Evolutionary conservation across 1,140 invertebrate species (phyloP).

Genomic region (Stenopsyche tienmushanensis): DNA sequence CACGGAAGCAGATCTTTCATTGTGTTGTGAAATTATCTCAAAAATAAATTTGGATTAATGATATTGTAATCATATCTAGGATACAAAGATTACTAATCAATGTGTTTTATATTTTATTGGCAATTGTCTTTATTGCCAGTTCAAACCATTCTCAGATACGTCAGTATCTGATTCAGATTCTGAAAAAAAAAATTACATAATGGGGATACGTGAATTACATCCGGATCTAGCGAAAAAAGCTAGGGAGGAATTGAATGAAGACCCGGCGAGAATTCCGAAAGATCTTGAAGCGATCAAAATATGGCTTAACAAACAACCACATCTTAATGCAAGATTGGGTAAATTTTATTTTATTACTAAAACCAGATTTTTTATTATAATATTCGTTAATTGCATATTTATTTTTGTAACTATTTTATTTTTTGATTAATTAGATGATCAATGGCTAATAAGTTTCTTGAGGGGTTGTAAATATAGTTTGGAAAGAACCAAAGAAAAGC

Average conservation of each 20-base stretch:
- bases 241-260: conserved; percentile 48
- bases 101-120: no score
- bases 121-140: no score
- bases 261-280: conserved; percentile 42
- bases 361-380: not conserved
- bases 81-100: no score
- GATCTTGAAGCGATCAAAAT: conserved; percentile 67
- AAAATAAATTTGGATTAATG: no score
- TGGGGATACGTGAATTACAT: conserved; percentile 47
- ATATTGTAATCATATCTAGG: no score
- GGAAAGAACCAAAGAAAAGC: conserved; percentile 77
- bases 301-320: conserved; percentile 72
- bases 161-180: no score
- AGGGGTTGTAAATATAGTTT: conserved; percentile 81
- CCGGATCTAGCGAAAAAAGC: conserved; percentile 49
- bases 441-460: conserved; percentile 73
- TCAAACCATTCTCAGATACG: no score
- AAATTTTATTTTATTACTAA: not conserved
- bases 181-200: no score
- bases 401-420: conserved; percentile 12
- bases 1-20: no score
- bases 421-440: conserved; percentile 60
- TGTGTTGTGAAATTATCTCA: no score
- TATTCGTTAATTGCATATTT: not conserved
- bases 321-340: conserved; percentile 50